A percentile compares a stretch with the other conserved stretches of the same genome.
These are phyloP conservation scores for Scaptomyza hsui DNA, from an alignment of 1,140 invertebrate genomes.

Conservation along the genomic window DNA sequence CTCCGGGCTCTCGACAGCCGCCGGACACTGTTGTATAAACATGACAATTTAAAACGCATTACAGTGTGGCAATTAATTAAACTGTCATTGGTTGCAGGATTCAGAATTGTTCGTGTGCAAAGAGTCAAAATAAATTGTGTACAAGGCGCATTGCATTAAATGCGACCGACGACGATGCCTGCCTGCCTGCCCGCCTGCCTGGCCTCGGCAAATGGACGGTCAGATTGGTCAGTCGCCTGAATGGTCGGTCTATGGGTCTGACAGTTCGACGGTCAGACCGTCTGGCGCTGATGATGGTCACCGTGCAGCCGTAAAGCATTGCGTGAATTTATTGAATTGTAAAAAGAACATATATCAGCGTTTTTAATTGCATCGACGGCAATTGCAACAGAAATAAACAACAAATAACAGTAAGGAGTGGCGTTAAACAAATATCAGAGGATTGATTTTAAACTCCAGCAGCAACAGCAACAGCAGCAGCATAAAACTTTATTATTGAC, in stretches of 20 bases:
- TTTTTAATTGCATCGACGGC: constrained; percentile 74
- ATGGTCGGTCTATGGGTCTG: background rate
- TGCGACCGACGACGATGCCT: constrained; percentile 12
- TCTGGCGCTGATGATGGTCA: constrained; percentile 8
- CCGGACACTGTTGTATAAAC: constrained; percentile 69
- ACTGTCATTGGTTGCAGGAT: constrained; percentile 81
- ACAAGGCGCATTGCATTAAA: constrained; percentile 59
- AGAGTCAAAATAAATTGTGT: constrained; percentile 69
- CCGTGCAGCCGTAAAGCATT: constrained; percentile 64
- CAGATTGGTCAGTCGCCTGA: background rate
- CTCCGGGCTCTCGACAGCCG: constrained; percentile 29
- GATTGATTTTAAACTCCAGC: constrained; percentile 52
- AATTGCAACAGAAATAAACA: constrained; percentile 14
- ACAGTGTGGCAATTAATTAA: constrained; percentile 81
- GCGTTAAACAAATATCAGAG: constrained; percentile 63
- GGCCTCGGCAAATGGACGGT: constrained; percentile 21
- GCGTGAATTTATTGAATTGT: constrained; percentile 81
- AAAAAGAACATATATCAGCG: constrained; percentile 82
- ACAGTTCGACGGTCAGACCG: background rate
- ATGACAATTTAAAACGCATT: constrained; percentile 83
- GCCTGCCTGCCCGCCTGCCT: constrained; percentile 10
- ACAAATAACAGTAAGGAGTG: constrained; percentile 27
- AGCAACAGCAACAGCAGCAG: constrained; percentile 30
- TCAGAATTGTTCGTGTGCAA: constrained; percentile 68
- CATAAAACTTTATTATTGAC: constrained; percentile 65